Percentiles rank a stretch among this genome's conserved stretches.
phyloP scores from a whole-genome alignment of 2,113 vertebrate species.

The human (Homo sapiens) region GRCh38 chr22:33455001-33455500 shows the following conservation, averaged over 20 bases:
- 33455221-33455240: accelerated
- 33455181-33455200: background rate
- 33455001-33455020: background rate
- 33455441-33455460: background rate
- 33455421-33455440: background rate
- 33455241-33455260: accelerated
- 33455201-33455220: accelerated
- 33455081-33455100: background rate
- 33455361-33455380: background rate
- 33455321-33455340: background rate
- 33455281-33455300: accelerated
- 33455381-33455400: background rate
- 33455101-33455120: background rate
- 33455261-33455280: accelerated
- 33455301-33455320: background rate
- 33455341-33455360: background rate
- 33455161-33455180: background rate
- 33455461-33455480: background rate
- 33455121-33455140: background rate
- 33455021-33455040: background rate
- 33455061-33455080: background rate
- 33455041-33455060: background rate
- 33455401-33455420: background rate
- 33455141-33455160: no score
- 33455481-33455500: no score